Percentiles rank a stretch among this genome's conserved stretches.
Evolutionary conservation across 2,797 vertebrate species (phyloP).

Genomic region (Megalops cyprinoides): DNA sequence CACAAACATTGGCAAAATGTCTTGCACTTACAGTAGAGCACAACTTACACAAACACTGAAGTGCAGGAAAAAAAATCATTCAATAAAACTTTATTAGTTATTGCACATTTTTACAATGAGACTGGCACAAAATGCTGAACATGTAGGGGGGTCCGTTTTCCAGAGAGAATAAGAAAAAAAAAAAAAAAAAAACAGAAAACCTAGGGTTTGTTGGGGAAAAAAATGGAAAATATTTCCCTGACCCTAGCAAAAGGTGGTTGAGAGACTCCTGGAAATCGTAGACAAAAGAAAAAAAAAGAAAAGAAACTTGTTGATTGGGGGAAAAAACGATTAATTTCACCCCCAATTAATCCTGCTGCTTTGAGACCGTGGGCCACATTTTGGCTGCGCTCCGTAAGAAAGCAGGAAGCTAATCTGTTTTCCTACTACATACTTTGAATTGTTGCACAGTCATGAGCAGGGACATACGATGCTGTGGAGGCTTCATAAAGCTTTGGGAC

Average conservation of each 20-base stretch:
- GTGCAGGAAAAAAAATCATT: not conserved
- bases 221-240: no score
- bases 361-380: conserved; percentile 15
- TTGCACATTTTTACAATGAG: no score
- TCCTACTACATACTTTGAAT: conserved; percentile 39
- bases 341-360: conserved; percentile 30
- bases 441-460: conserved; percentile 37
- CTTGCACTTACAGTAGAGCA: not conserved
- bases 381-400: conserved; percentile 31
- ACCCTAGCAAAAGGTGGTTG: no score
- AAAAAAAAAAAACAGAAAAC: no score
- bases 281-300: not conserved
- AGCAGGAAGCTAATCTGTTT: conserved; percentile 42
- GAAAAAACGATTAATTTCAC: conserved; percentile 19
- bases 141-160: no score
- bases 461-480: conserved; percentile 17
- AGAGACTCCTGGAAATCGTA: not conserved
- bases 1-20: conserved; percentile 2
- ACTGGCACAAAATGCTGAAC: no score
- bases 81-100: no score
- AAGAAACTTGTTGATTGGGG: not conserved
- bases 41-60: not conserved
- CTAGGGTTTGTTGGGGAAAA: no score
- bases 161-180: no score
- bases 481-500: conserved; percentile 14